These are phyloP conservation scores for Penaeus monodon DNA, from an alignment of 2,888 invertebrate genomes.

Conservation along the genomic window DNA sequence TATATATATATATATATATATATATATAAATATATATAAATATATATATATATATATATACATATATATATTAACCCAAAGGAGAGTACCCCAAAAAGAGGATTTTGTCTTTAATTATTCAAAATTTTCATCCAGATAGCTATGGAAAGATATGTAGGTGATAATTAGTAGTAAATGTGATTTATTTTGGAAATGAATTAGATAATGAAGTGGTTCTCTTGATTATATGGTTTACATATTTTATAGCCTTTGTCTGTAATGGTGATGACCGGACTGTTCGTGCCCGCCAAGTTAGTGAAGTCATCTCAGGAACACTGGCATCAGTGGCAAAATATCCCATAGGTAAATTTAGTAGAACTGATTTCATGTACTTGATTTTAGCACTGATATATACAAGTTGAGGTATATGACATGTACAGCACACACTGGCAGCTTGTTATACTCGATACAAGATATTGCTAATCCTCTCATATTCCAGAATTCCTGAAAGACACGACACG, in stretches of 20 bases:
- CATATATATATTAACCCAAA: too few species aligned
- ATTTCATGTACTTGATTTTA: background rate
- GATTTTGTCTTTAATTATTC: too few species aligned
- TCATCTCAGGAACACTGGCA: constrained; percentile 74
- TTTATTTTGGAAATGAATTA: too few species aligned
- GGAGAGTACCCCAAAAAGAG: too few species aligned
- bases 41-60: too few species aligned
- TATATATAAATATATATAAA: too few species aligned
- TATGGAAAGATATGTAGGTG: too few species aligned
- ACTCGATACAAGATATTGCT: constrained; percentile 14
- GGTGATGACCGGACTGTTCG: constrained; percentile 39
- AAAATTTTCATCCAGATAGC: too few species aligned
- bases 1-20: too few species aligned
- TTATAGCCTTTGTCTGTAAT: constrained; percentile 29
- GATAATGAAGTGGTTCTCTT: background rate
- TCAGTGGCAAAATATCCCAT: constrained; percentile 81
- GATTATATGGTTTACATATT: background rate
- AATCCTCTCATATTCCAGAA: constrained; percentile 69
- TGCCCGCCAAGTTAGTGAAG: constrained; percentile 53
- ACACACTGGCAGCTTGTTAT: constrained; percentile 63
- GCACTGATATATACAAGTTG: background rate
- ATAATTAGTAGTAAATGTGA: too few species aligned
- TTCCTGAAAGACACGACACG: constrained; percentile 81
- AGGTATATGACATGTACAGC: too few species aligned
- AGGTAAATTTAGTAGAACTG: constrained; percentile 71